A percentile compares a stretch with the other conserved stretches of the same genome.
phyloP scores from a whole-genome alignment of 1,140 invertebrate genomes.

The Pseudomyrmex dendroicus region DNA sequence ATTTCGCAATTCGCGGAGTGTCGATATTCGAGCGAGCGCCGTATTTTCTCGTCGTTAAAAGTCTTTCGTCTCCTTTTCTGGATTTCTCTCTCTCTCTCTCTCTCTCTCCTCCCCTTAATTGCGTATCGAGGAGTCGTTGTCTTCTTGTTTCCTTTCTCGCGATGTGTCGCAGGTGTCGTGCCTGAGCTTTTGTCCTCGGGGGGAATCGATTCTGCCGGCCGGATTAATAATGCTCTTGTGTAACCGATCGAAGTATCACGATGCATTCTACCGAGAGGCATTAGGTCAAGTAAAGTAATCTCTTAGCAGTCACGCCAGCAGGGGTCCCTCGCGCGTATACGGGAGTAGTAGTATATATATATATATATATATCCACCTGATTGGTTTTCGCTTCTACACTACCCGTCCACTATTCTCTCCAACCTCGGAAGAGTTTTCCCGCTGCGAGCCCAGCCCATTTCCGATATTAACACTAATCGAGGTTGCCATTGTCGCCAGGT shows the following conservation, averaged over 20 bases:
- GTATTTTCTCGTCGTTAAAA: constrained; percentile 34
- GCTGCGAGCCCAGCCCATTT: constrained; percentile 69
- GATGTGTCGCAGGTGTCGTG: constrained; percentile 50
- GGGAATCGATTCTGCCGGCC: constrained; percentile 4
- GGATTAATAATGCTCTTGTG: constrained; percentile 65
- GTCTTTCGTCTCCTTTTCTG: constrained; percentile 22
- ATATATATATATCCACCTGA: constrained; percentile 65
- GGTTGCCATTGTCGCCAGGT: constrained; percentile 39
- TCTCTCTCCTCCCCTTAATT: neutral
- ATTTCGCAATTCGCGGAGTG: constrained; percentile 12
- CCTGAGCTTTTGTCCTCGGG: neutral
- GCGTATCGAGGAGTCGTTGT: constrained; percentile 19
- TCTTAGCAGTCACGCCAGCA: constrained; percentile 75
- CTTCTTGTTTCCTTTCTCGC: constrained; percentile 12
- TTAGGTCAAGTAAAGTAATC: constrained; percentile 76
- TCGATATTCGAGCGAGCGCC: constrained; percentile 34
- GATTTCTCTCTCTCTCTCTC: neutral
- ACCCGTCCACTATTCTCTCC: constrained; percentile 27
- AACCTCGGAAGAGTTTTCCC: constrained; percentile 63
- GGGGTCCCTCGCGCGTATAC: constrained; percentile 40
- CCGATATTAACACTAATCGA: constrained; percentile 77
- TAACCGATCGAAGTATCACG: constrained; percentile 61
- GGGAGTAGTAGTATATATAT: too few species aligned
- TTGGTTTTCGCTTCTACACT: constrained; percentile 77
- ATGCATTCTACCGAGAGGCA: constrained; percentile 65